Evolutionary conservation across 2,797 vertebrate species (phyloP).

Genomic region (Hypotaenidia philippensis): DNA sequence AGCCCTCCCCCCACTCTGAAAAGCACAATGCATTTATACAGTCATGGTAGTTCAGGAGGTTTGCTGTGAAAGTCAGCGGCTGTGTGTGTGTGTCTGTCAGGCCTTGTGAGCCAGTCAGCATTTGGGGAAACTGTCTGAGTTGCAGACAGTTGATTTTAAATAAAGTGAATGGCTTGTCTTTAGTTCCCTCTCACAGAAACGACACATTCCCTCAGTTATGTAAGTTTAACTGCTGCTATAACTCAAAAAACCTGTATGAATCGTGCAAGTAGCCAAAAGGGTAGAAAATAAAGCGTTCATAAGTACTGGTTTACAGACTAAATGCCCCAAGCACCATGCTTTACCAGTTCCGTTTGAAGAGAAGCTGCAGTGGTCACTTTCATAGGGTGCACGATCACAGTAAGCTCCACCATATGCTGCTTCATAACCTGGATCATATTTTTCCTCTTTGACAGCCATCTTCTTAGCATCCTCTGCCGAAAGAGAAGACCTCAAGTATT

Average conservation of each 20-base stretch:
- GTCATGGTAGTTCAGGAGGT: not conserved
- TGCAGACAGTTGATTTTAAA: not conserved
- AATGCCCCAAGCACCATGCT: not conserved
- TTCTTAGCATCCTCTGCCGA: slow-evolving; percentile 94
- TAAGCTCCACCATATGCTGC: slow-evolving; percentile 90
- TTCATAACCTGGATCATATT: slow-evolving; percentile 96
- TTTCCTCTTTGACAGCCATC: slow-evolving; percentile 96
- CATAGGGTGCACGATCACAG: slow-evolving; percentile 71
- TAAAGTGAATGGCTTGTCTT: not conserved
- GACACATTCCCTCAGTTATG: not conserved
- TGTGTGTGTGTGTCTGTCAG: not conserved
- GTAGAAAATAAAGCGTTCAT: not conserved
- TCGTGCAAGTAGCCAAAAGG: not conserved
- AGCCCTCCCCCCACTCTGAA: not conserved
- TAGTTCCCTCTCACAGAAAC: not conserved
- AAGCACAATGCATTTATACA: not conserved
- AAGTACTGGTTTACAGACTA: not conserved
- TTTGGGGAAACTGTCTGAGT: not conserved
- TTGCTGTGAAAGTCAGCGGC: not conserved
- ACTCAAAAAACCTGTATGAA: not conserved
- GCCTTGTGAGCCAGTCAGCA: not conserved
- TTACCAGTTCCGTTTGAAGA: slow-evolving; percentile 83
- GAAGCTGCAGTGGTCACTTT: slow-evolving; percentile 85
- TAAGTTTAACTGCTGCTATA: not conserved
- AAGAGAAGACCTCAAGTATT: slow-evolving; percentile 67